Evolutionary conservation across 2,113 vertebrate genomes (phyloP).

Genomic region (Cottus gobio): DNA sequence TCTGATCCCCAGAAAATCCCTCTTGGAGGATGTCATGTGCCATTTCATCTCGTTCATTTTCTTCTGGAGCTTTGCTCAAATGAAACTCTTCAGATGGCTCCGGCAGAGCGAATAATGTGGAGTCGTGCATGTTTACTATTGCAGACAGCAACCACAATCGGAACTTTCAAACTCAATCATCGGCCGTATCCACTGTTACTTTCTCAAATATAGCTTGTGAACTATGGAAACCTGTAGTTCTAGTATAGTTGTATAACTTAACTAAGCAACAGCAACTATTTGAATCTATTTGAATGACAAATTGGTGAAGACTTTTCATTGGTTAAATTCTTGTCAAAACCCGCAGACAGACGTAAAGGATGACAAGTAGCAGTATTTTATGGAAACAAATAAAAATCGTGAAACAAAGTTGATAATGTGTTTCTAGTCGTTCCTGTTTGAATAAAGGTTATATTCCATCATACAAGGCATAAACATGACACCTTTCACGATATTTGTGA

Average conservation of each 20-base stretch:
- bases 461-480: not conserved
- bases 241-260: not conserved
- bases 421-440: too few relatives aligned
- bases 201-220: not conserved
- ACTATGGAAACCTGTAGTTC: not conserved
- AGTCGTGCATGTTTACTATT: conserved; percentile 24
- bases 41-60: conserved; percentile 30
- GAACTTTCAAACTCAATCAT: conserved; percentile 7
- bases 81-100: conserved; percentile 23
- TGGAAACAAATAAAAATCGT: too few relatives aligned
- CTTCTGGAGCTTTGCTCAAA: conserved; percentile 28
- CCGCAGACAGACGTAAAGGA: too few relatives aligned
- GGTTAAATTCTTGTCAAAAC: too few relatives aligned
- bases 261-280: too few relatives aligned
- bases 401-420: too few relatives aligned
- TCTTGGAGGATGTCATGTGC: conserved; percentile 12
- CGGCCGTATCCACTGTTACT: not conserved
- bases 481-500: not conserved
- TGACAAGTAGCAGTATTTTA: too few relatives aligned
- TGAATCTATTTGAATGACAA: not conserved
- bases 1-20: conserved; percentile 18
- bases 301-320: too few relatives aligned
- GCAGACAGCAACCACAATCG: not conserved
- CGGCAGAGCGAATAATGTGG: conserved; percentile 20
- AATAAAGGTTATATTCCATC: not conserved